Evolutionary conservation across 2,888 invertebrate species (phyloP).

Genomic region (Anthophora plumipes): DNA sequence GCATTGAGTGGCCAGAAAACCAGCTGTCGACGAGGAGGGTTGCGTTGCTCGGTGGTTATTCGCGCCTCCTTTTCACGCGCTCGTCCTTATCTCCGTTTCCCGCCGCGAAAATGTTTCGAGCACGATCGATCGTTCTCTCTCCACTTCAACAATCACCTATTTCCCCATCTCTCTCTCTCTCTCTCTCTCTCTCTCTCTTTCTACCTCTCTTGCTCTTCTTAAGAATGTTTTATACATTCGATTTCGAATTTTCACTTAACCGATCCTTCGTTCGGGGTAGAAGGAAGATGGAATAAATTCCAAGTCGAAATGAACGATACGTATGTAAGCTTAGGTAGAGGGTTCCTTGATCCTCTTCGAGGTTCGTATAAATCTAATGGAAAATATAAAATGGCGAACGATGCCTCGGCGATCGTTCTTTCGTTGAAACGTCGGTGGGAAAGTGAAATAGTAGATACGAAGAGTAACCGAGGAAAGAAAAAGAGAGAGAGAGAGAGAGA

Average conservation of each 20-base stretch:
- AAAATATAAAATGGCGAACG: constrained; percentile 3
- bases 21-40: constrained; percentile 26
- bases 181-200: background rate
- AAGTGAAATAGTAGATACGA: constrained; percentile 22
- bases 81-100: constrained; percentile 44
- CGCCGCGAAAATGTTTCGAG: constrained; percentile 34
- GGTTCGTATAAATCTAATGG: background rate
- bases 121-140: constrained; percentile 29
- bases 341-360: background rate
- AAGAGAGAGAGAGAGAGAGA: background rate
- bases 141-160: too few relatives aligned
- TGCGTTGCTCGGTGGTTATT: constrained; percentile 18
- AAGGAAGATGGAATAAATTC: background rate
- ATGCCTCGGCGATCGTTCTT: constrained; percentile 2
- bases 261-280: background rate
- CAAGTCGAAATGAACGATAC: background rate
- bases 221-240: constrained; percentile 16
- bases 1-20: constrained; percentile 54
- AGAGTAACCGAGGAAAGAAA: too few relatives aligned
- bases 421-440: background rate
- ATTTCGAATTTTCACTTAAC: background rate
- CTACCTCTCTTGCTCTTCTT: background rate
- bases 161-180: background rate
- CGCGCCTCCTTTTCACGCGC: constrained; percentile 33
- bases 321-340: background rate